These are phyloP conservation scores for Mythimna lalbum DNA, from an alignment of 2,888 invertebrate genomes.

Conservation along the genomic window DNA sequence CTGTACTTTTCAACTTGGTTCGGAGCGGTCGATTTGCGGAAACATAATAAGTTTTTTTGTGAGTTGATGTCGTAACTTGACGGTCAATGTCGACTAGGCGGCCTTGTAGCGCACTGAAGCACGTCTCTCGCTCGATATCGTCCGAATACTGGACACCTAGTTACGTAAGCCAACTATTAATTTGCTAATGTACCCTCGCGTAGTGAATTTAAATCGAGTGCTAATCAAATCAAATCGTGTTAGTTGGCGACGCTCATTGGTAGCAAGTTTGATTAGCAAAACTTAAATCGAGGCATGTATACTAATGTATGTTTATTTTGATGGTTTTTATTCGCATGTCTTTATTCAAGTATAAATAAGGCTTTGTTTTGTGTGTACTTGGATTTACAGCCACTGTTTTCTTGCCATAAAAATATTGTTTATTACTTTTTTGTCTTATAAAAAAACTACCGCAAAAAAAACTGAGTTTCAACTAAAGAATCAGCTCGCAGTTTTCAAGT, in stretches of 20 bases:
- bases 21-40: constrained; percentile 84
- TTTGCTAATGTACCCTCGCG: constrained; percentile 78
- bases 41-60: constrained; percentile 83
- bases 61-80: constrained; percentile 82
- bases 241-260: constrained; percentile 63
- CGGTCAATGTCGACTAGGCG: constrained; percentile 89
- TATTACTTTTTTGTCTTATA: not conserved
- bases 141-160: constrained; percentile 79
- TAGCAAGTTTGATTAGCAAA: constrained; percentile 66
- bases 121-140: constrained; percentile 78
- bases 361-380: constrained; percentile 38
- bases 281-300: constrained; percentile 61
- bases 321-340: constrained; percentile 55
- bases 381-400: not conserved
- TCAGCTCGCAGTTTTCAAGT: too few species aligned
- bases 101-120: constrained; percentile 85
- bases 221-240: constrained; percentile 69
- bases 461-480: constrained; percentile 2
- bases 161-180: constrained; percentile 84
- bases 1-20: constrained; percentile 71
- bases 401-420: constrained; percentile 9
- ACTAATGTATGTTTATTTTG: constrained; percentile 62
- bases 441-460: not conserved
- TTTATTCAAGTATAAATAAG: constrained; percentile 33
- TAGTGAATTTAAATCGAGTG: constrained; percentile 73